These are phyloP conservation scores for Tyria jacobaeae DNA, from an alignment of 2,888 invertebrate genomes.

Conservation along the genomic window DNA sequence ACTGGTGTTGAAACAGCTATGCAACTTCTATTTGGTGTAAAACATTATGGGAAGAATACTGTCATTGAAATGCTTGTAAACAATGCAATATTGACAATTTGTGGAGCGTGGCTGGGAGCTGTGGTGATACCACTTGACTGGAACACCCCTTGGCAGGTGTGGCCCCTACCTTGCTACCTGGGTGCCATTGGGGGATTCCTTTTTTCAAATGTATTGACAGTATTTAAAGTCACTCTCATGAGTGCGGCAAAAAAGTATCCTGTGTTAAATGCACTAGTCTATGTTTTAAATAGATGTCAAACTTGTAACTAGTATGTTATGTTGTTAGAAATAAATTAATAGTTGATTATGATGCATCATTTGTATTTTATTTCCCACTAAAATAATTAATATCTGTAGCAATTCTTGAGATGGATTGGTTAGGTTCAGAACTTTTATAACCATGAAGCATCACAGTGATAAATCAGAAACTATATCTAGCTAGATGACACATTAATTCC, in stretches of 20 bases:
- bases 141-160: slow-evolving; percentile 95
- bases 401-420: no score
- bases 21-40: slow-evolving; percentile 84
- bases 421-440: no score
- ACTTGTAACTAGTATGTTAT: slow-evolving; percentile 57
- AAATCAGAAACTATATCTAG: no score
- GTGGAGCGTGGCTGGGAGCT: slow-evolving; percentile 95
- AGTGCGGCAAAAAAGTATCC: slow-evolving; percentile 75
- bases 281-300: slow-evolving; percentile 64
- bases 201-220: slow-evolving; percentile 84
- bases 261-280: slow-evolving; percentile 63
- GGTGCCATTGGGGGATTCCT: slow-evolving; percentile 89
- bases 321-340: slow-evolving; percentile 27
- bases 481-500: no score
- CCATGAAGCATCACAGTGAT: no score
- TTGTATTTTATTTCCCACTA: not conserved
- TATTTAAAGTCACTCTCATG: slow-evolving; percentile 75
- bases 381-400: not conserved
- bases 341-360: not conserved
- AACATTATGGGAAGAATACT: slow-evolving; percentile 80
- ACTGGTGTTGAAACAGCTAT: slow-evolving; percentile 87
- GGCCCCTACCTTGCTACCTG: slow-evolving; percentile 91
- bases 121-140: slow-evolving; percentile 96
- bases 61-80: slow-evolving; percentile 86
- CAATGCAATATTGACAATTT: slow-evolving; percentile 86